A percentile compares a stretch with the other conserved stretches of the same genome.
phyloP scores from a whole-genome alignment of 2,888 invertebrate genomes.

The Celastrina argiolus region DNA sequence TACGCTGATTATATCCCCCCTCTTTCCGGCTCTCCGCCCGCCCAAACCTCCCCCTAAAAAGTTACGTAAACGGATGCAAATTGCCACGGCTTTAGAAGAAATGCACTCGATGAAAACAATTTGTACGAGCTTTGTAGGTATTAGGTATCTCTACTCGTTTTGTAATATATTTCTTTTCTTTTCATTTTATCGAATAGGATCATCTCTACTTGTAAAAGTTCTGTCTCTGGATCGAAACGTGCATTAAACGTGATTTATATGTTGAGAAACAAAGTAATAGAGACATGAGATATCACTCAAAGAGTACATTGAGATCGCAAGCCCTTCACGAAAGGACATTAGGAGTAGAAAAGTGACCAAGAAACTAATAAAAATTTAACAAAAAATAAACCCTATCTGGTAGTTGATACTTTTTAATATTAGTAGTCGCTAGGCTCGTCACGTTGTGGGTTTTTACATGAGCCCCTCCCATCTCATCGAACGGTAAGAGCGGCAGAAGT shows the following conservation, averaged over 20 bases:
- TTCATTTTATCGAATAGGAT: not conserved
- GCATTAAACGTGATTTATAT: too few relatives aligned
- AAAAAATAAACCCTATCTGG: not conserved
- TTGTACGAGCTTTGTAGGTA: not conserved
- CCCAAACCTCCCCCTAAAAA: conserved; percentile 48
- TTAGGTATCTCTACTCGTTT: not conserved
- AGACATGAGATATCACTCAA: not conserved
- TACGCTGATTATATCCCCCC: conserved; percentile 68
- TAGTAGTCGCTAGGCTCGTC: not conserved
- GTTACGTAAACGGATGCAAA: conserved; percentile 66
- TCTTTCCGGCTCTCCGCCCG: conserved; percentile 32
- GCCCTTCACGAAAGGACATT: too few relatives aligned
- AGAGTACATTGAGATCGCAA: not conserved
- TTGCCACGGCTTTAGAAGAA: conserved; percentile 43
- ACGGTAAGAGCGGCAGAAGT: conserved; percentile 67
- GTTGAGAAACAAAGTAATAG: too few relatives aligned
- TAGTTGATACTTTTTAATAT: not conserved
- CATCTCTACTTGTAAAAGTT: not conserved
- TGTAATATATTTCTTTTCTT: not conserved
- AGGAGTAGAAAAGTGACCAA: not conserved
- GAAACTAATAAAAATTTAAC: not conserved
- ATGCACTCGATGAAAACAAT: conserved; percentile 37
- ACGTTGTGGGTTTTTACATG: conserved; percentile 26
- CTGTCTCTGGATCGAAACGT: too few relatives aligned
- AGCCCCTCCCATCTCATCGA: conserved; percentile 34